Base-by-base conservation (phyloP, 2,797 vertebrate genomes). In the Eulemur coronatus region DNA sequence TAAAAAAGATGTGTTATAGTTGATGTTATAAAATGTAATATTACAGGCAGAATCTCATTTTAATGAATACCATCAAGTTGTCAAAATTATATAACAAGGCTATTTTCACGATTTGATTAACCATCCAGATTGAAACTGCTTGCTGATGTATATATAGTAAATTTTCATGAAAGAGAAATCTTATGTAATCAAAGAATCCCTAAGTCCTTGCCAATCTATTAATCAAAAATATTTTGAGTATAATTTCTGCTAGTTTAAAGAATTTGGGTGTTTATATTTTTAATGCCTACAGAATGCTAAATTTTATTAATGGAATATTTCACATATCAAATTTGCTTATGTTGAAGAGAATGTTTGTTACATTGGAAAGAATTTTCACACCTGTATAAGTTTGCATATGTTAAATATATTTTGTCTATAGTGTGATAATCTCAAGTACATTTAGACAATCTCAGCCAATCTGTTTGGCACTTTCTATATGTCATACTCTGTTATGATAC, bases 61-160 rank as follows among this genome's bases (percentile, higher is more conserved):
- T 90, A 92, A 63, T 63, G 14, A 95, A 14, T 89, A 79, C 7
- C 50, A 86, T 28, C 55, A 92, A 92, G 48, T 14, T 79, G 57
- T 88, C 43, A 88, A 92, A 95, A 95, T 63, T 94, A 61, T 15
- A 84, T 86, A 65, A 55, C 26, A 75, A 73, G 20, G 50, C 13
- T 92, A 80, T 84, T 91, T 96, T 91, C 85, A 90, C 24, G 57
- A 92, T 87, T 43, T 63, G 18, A 92, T 92, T 90, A 92, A 84
- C 33, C 46, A 67, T 48, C 20, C 33, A 52, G 7, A 52, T 91
- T 80, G 67, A 57, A 89, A 91, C n/a, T 61, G 50, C 13, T 75
- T 85, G 35, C 12, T 75, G 17, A 59, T 59, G 30, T 65, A 84
- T 79, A 79, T 46, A 63, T 17, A 79, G 20, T 50, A 85, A 43